Conservation (phyloP, 2,113 vertebrate genomes). For the Zosterops borbonicus region DNA sequence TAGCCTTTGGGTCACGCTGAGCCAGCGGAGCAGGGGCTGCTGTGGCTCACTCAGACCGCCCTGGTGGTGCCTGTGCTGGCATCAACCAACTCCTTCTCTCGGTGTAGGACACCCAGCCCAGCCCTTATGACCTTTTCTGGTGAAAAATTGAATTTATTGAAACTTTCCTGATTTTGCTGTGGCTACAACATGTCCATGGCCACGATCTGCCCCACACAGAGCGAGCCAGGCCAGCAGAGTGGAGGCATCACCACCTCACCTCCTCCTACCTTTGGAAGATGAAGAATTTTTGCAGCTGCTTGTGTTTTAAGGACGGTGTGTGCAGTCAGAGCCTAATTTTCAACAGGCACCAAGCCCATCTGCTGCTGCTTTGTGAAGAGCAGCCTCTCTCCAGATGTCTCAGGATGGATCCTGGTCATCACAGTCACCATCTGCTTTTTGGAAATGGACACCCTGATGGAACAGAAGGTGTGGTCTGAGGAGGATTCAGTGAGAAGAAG, state of each 20-base stretch:
- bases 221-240: background rate
- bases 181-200: too few relatives aligned
- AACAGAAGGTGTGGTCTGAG: background rate
- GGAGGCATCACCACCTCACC: background rate
- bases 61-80: background rate
- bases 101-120: background rate
- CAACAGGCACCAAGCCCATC: background rate
- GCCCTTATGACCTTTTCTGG: background rate
- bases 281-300: background rate
- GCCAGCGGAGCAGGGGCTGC: background rate
- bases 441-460: background rate
- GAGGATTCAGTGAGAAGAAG: background rate
- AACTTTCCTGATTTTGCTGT: background rate
- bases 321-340: background rate
- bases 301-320: background rate
- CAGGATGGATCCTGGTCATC: background rate
- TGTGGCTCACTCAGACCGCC: background rate
- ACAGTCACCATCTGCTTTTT: background rate
- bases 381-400: background rate
- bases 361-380: background rate
- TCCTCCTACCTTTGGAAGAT: background rate
- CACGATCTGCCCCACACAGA: rapidly evolving
- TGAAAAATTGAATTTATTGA: background rate
- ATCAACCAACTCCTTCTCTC: background rate
- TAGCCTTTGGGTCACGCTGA: background rate